Evolutionary conservation across 1,140 invertebrate genomes (phyloP).

Genomic region (Neodiprion lecontei): DNA sequence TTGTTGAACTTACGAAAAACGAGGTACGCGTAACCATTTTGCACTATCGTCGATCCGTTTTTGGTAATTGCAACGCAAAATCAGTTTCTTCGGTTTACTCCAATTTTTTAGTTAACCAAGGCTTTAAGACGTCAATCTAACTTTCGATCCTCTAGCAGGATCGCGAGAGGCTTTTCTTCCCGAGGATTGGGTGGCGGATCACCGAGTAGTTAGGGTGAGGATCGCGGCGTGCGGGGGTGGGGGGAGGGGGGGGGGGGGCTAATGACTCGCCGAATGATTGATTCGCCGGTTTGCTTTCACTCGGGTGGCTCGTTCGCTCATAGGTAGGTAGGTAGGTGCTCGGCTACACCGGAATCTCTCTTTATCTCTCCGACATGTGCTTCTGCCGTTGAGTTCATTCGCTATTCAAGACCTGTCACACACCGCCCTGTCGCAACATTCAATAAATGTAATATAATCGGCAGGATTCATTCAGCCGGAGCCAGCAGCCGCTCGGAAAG

Average conservation of each 20-base stretch:
- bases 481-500: constrained; percentile 19
- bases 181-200: not conserved
- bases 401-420: constrained; percentile 41
- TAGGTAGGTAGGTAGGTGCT: constrained; percentile 37
- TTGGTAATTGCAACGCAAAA: too few species aligned
- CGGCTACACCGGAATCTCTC: not conserved
- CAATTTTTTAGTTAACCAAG: too few species aligned
- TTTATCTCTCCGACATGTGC: constrained; percentile 39
- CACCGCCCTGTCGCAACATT: constrained; percentile 32
- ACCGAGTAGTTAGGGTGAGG: constrained; percentile 5
- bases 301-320: constrained; percentile 41
- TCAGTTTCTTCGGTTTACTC: too few species aligned
- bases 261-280: constrained; percentile 60
- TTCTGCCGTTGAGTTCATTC: constrained; percentile 42
- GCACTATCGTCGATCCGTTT: too few species aligned
- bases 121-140: too few species aligned
- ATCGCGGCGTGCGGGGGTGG: not conserved
- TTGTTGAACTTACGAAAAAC: too few species aligned
- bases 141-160: too few species aligned
- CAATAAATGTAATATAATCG: constrained; percentile 43
- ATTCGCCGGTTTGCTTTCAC: constrained; percentile 51
- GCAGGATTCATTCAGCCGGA: constrained; percentile 32
- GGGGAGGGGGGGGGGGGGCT: constrained; percentile 34
- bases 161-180: too few species aligned
- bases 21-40: too few species aligned